phyloP scores from a whole-genome alignment of 1,140 invertebrate species.

The Patella vulgata region DNA sequence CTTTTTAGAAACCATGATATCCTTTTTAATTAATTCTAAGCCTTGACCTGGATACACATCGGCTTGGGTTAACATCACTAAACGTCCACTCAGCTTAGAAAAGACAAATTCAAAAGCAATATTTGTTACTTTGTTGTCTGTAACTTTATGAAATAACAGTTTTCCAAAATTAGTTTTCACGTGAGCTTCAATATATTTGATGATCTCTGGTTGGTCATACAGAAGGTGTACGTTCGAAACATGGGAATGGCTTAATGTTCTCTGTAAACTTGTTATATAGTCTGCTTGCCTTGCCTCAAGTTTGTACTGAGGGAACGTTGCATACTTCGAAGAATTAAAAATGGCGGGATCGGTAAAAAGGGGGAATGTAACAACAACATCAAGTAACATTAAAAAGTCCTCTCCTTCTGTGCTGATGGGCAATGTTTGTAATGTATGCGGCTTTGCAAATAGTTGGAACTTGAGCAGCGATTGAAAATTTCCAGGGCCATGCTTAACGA shows the following conservation, averaged over 20 bases:
- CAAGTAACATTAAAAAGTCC: too few species aligned
- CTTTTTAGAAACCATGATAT: neutral
- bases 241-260: slow-evolving; percentile 1
- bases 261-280: neutral
- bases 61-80: slow-evolving; percentile 5
- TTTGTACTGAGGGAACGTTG: neutral
- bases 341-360: neutral
- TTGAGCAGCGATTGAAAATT: too few species aligned
- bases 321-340: neutral
- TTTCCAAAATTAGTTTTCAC: neutral
- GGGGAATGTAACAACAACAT: slow-evolving; percentile 7
- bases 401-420: too few species aligned
- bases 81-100: neutral
- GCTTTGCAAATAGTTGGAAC: too few species aligned
- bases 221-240: neutral
- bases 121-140: neutral
- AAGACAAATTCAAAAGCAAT: slow-evolving; percentile 3
- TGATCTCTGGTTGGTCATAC: slow-evolving; percentile 1
- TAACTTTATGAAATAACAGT: slow-evolving; percentile 1
- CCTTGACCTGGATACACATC: too few species aligned
- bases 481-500: too few species aligned
- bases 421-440: too few species aligned
- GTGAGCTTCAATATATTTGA: neutral
- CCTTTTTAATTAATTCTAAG: neutral
- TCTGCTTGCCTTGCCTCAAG: neutral